These are phyloP conservation scores for Pocillopora damicornis DNA, from an alignment of 64 coral and sea anemone genomes.

Conservation along the genomic window DNA sequence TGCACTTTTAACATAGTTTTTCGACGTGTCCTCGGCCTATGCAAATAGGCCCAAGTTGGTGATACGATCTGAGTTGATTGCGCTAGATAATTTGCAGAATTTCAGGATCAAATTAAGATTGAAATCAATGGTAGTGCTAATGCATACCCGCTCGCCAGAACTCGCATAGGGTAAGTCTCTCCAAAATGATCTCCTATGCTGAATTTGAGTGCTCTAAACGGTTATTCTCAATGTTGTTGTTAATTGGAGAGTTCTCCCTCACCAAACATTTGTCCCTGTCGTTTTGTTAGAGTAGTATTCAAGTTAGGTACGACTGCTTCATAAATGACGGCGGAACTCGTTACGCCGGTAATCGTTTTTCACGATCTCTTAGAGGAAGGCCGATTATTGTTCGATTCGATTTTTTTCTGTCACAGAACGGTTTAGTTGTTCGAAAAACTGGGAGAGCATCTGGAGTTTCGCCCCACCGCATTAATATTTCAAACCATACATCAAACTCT, in stretches of 20 bases:
- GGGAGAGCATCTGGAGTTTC: not conserved
- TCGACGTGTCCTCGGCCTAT: not conserved
- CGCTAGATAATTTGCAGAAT: not conserved
- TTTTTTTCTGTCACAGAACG: not conserved
- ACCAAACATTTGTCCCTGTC: no score
- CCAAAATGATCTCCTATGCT: no score
- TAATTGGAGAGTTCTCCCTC: no score
- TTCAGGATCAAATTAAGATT: not conserved
- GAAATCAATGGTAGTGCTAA: not conserved
- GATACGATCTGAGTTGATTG: not conserved
- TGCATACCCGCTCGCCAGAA: no score
- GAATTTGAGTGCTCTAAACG: no score
- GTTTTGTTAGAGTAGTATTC: no score
- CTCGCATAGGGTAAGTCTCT: no score
- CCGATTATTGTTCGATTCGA: not conserved
- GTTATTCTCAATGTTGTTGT: no score
- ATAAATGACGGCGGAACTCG: no score
- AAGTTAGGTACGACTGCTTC: no score
- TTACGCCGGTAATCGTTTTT: no score
- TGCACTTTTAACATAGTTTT: not conserved
- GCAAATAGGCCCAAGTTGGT: not conserved
- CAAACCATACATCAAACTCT: not conserved
- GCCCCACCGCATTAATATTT: constrained; percentile 10
- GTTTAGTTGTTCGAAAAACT: not conserved
- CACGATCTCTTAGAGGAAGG: no score